phyloP scores from a whole-genome alignment of 2,113 vertebrate species.

The Microtus montanus region DNA sequence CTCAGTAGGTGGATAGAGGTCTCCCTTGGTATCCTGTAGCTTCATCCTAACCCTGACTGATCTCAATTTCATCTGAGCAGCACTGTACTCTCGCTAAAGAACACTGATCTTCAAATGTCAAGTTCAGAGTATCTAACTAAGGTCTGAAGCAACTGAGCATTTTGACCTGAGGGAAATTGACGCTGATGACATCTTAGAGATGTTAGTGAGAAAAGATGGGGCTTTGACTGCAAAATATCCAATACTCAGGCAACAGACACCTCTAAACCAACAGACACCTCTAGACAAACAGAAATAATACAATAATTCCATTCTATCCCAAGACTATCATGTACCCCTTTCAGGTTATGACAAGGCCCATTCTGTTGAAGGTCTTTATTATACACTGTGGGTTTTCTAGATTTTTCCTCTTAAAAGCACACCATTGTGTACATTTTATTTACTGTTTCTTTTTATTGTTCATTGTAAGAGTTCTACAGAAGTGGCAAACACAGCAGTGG shows the following conservation, averaged over 20 bases:
- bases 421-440: not conserved
- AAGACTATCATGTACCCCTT: too few species aligned
- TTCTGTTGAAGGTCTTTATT: not conserved
- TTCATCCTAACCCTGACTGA: not conserved
- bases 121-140: not conserved
- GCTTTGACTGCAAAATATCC: not conserved
- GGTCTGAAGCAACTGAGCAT: not conserved
- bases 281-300: not conserved
- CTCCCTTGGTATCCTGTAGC: rapidly evolving
- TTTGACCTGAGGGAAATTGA: not conserved
- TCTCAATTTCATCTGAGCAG: not conserved
- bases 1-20: not conserved
- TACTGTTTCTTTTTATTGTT: not conserved
- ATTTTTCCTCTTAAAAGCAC: not conserved
- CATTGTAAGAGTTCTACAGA: not conserved
- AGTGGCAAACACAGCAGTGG: not conserved
- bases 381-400: not conserved
- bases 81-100: not conserved
- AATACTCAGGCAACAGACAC: not conserved
- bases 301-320: not conserved
- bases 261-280: not conserved
- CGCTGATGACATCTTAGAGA: not conserved
- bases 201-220: not conserved
- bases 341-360: not conserved
- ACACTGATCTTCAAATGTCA: not conserved